Evolutionary conservation across 1,140 invertebrate species (phyloP).

Genomic region (Saccostrea cuccullata): DNA sequence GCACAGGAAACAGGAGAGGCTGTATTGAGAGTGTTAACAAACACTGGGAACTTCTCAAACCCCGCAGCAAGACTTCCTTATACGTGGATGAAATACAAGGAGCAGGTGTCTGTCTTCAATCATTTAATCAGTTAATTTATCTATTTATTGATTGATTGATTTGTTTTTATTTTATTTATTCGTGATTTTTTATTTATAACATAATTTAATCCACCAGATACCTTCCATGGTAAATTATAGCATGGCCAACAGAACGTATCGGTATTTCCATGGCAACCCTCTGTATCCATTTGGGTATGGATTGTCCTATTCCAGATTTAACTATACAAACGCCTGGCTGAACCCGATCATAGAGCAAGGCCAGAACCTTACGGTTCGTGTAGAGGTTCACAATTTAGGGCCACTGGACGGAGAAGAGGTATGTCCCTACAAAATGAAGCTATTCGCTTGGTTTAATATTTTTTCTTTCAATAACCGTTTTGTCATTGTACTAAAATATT

Average conservation of each 20-base stretch:
- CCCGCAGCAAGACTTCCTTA: conserved; percentile 72
- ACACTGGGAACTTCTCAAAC: conserved; percentile 60
- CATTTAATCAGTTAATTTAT: not conserved
- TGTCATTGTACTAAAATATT: conserved; percentile 14
- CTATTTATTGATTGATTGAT: not conserved
- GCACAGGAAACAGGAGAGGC: conserved; percentile 74
- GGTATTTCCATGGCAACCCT: conserved; percentile 68
- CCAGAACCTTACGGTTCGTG: conserved; percentile 53
- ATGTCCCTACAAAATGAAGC: not conserved
- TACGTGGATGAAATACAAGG: conserved; percentile 68
- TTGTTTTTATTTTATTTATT: not conserved
- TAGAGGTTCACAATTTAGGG: conserved; percentile 65
- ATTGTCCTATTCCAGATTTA: conserved; percentile 69
- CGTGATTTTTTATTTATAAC: not conserved
- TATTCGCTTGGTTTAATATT: not conserved
- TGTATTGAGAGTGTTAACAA: conserved; percentile 64
- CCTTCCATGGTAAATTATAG: conserved; percentile 67
- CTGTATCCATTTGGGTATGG: conserved; percentile 74
- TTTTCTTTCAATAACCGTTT: not conserved
- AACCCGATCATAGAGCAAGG: conserved; percentile 53
- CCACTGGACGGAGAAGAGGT: conserved; percentile 68
- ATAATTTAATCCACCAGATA: conserved; percentile 55
- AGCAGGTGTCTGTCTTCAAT: conserved; percentile 56
- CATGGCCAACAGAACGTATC: conserved; percentile 68
- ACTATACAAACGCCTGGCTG: conserved; percentile 58